A percentile compares a stretch with the other conserved stretches of the same genome.
Evolutionary conservation across 2,113 vertebrate genomes (phyloP).

Genomic region (Numenius arquata): DNA sequence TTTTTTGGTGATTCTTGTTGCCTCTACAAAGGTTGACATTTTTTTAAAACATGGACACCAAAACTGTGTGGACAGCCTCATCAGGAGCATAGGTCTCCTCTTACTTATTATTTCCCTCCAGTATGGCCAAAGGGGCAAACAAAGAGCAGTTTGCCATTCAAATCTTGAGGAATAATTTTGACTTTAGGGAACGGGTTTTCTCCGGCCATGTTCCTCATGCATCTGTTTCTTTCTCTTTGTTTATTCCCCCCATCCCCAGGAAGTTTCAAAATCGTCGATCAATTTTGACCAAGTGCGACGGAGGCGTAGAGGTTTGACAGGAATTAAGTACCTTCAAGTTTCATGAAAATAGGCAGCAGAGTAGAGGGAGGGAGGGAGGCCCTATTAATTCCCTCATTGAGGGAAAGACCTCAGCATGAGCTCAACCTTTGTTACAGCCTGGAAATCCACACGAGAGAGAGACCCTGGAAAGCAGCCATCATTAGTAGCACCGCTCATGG

Average conservation of each 20-base stretch:
- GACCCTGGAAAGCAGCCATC: slow-evolving; percentile 67
- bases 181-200: background rate
- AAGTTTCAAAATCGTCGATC: slow-evolving; percentile 45
- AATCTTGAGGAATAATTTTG: background rate
- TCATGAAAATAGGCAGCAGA: slow-evolving; percentile 47
- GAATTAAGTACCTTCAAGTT: slow-evolving; percentile 66
- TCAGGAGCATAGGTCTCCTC: background rate
- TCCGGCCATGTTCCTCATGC: background rate
- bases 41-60: background rate
- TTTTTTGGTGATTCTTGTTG: background rate
- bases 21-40: background rate
- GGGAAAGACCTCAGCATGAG: slow-evolving; percentile 64
- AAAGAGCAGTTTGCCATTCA: background rate
- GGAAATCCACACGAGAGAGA: slow-evolving; percentile 65
- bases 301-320: slow-evolving; percentile 31
- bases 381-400: slow-evolving; percentile 65
- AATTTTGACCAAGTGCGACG: slow-evolving; percentile 30
- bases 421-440: slow-evolving; percentile 65
- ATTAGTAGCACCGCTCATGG: slow-evolving; percentile 49
- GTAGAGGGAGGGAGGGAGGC: slow-evolving; percentile 51
- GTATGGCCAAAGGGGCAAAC: background rate
- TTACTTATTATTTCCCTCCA: background rate
- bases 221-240: slow-evolving; percentile 44
- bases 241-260: background rate
- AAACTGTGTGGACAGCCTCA: background rate